Evolutionary conservation across 2,113 vertebrate species (phyloP), one percentile per base, ranked within the genome.

Genomic region (Acrocephalus kingi): DNA sequence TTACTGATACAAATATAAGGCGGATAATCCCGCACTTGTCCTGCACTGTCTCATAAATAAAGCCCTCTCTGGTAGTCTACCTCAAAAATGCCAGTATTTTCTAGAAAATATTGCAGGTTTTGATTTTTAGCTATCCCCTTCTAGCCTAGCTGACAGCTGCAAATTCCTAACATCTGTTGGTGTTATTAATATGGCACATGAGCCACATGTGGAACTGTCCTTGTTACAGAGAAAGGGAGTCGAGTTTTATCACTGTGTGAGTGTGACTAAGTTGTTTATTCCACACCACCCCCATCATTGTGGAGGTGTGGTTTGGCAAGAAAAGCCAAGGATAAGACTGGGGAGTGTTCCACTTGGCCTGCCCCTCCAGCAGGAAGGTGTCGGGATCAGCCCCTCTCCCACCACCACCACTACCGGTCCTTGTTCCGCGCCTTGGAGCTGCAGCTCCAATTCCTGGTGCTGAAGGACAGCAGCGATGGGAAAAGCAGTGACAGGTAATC

Each of bases 301-400:
- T 16, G 39, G 9, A 25, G 22, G 3, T 23, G 39, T 15, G 8
- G 3, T 46, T 78, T 15, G 55, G 46, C 39, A 54, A 63, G 73
- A 33, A 27, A 37, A 27, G 14, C 5, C 63, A 18, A 7, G 63
- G 54, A 4, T 17, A 8, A 59, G 37, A 10, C 11, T 0, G 27
- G 7, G 37, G 9, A 15, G 4, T 2, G 33, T 17, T 68, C 18
- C 9, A 1, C 10, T 16, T 7, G 62, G 30, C 7, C 31, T 6
- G 72, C 7, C 11, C 9, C 11, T 68, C 2, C 25, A 4, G 23
- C 15, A 3, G 72, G 62, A 13, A 17, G 27, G 14, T 4, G 52
- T 15, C 4, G 45, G 72, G 62, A 3, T 22, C 46, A 28, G 33
- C 35, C 27, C 25, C 37, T 12, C 9, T 45, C 55, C 33, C 30